Base-by-base conservation (phyloP, 2,113 vertebrate genomes). In the Gobiocypris rarus region DNA sequence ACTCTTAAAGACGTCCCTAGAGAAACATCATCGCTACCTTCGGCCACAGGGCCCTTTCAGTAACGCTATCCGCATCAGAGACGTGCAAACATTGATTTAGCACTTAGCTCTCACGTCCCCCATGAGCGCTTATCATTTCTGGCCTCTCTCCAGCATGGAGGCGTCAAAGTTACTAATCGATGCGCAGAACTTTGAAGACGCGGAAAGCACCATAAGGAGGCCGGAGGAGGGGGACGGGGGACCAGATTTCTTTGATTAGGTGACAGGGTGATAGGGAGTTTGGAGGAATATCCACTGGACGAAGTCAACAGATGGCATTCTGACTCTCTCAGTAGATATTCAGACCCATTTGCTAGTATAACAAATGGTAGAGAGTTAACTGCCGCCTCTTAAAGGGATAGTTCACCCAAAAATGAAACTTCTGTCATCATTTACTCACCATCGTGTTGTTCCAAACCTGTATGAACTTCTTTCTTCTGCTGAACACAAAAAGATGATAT, bases 71-170 rank as follows among this genome's bases (percentile, higher is more conserved):
- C 90, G 88, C 92, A 94, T 91, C 91, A 88, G 90, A 92, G 90
- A 92, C 88, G 84, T 83, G 82, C 89, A 80, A 81, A 86, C 93
- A 94, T 94, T 94, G 94, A 95, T 94, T 94, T 92, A 92, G 93
- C 93, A 94, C 93, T 95, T 94, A 94, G 92, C 93, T 90, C 89
- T 89, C 89, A 87, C 80, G 91, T 94, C 94, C 94, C 94, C 86
- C 76, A 91, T 93, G 94, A 93, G 92, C 91, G 88, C 91, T 94
- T 94, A 94, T 92, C 90, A 90, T 93, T 89, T 92, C 85, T 88
- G 92, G 92, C 92, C 89, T 54, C 80, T 75, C 84, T 87, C 89
- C 92, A 92, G 80, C 75, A 89, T 83, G 61, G 75, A 89, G 91
- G 89, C 88, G 81, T 93, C 93, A 94, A 94, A 93, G 87, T 92